A percentile compares a stretch with the other conserved stretches of the same genome.
phyloP scores from a whole-genome alignment of 2,113 vertebrate species.

The Vidua macroura region DNA sequence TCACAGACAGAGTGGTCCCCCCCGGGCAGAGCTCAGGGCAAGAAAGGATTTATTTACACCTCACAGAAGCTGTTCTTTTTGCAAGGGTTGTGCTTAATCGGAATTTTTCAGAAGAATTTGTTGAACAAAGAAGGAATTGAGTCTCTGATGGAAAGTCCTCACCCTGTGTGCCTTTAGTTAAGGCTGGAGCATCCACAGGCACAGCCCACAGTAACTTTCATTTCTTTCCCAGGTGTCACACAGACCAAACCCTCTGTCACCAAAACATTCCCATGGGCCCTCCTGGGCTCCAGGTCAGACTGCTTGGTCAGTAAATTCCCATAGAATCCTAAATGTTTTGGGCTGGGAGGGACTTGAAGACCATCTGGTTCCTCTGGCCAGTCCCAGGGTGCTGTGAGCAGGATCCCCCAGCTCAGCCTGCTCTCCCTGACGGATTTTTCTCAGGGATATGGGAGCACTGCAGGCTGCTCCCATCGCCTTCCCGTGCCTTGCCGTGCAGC shows the following conservation, averaged over 20 bases:
- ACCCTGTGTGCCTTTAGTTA: not conserved
- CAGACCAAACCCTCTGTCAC: not conserved
- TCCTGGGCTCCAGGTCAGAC: not conserved
- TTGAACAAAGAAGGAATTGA: not conserved
- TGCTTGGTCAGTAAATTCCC: not conserved
- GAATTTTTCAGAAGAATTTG: not conserved
- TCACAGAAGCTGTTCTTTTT: not conserved
- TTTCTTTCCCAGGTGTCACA: not conserved
- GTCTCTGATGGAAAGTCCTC: not conserved
- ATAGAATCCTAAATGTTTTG: not conserved
- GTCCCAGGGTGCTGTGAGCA: fast-evolving
- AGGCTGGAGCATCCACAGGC: not conserved
- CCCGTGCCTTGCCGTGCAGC: not conserved
- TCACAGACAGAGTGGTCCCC: not conserved
- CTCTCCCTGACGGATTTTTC: not conserved
- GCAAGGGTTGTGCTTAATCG: not conserved
- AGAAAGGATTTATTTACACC: slow-evolving; percentile 46
- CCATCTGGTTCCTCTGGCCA: fast-evolving
- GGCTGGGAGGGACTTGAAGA: not conserved
- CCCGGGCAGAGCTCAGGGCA: not conserved
- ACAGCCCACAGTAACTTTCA: fast-evolving
- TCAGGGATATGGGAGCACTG: not conserved
- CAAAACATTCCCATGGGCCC: fast-evolving
- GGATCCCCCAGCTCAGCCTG: not conserved
- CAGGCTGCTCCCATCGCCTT: not conserved